Evolutionary conservation across 2,113 vertebrate species (phyloP).

Genomic region (Ameiurus melas): DNA sequence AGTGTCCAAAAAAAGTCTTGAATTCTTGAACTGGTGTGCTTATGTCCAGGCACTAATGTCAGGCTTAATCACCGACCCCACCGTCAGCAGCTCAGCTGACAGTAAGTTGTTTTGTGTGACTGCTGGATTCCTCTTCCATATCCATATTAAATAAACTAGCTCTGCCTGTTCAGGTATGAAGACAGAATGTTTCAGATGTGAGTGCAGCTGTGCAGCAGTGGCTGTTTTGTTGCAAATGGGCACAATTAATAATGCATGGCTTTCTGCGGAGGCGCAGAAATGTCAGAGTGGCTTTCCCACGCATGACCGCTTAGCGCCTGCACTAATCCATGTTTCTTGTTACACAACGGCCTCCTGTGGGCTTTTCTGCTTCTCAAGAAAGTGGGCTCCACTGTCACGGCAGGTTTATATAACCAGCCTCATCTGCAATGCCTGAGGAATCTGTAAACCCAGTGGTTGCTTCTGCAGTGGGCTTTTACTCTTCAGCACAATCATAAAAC

Average conservation of each 20-base stretch:
- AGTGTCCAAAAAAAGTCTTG: background rate
- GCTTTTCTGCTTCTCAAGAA: constrained; percentile 17
- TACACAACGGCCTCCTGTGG: constrained; percentile 46
- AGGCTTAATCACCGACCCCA: background rate
- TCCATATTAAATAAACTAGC: background rate
- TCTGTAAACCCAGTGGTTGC: background rate
- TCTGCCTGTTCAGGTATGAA: constrained; percentile 12
- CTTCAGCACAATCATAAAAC: constrained; percentile 15
- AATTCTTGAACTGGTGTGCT: constrained; percentile 4
- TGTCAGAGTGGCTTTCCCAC: constrained; percentile 41
- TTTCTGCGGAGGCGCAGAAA: constrained; percentile 40
- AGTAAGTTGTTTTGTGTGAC: background rate
- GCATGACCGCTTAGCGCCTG: constrained; percentile 14
- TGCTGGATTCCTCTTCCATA: background rate
- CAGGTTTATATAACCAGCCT: constrained; percentile 40
- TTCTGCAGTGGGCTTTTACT: background rate
- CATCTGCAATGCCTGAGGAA: constrained; percentile 25
- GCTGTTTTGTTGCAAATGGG: constrained; percentile 6
- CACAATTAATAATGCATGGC: constrained; percentile 53
- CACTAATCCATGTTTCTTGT: constrained; percentile 42
- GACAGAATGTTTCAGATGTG: constrained; percentile 43
- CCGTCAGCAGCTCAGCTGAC: background rate
- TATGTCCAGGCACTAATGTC: background rate
- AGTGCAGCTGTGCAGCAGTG: constrained; percentile 4
- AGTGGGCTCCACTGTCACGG: constrained; percentile 15